These are phyloP conservation scores for Phyto melanocephala DNA, from an alignment of 2,888 invertebrate species.

Conservation along the genomic window DNA sequence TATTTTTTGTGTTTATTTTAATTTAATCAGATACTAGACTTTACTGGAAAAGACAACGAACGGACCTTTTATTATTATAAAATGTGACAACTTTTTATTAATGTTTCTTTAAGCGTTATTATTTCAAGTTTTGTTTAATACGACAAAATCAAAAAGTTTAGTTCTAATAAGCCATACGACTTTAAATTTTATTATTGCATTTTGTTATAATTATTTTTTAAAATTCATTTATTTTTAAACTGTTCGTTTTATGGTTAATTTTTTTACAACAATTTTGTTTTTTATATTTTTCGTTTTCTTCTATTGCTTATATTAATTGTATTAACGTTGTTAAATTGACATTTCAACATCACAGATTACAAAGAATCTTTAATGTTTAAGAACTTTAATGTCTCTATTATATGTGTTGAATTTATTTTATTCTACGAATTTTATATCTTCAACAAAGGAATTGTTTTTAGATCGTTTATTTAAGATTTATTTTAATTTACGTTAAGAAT, in stretches of 20 bases:
- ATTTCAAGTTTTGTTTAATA: background rate
- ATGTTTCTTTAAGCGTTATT: background rate
- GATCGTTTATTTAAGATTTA: background rate
- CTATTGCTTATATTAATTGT: background rate
- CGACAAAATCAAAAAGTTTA: background rate
- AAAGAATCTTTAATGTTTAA: background rate
- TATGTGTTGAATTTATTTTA: background rate
- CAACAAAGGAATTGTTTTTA: background rate
- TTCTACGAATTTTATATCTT: background rate
- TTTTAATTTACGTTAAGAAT: background rate
- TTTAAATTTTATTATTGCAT: background rate
- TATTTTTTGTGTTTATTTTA: no score
- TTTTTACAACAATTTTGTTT: background rate
- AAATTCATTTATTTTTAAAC: slow-evolving; percentile 21
- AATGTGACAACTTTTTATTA: no score
- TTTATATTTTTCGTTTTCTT: background rate
- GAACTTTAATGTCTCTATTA: background rate
- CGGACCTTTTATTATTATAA: no score
- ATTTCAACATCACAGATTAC: slow-evolving; percentile 6
- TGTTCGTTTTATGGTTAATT: no score
- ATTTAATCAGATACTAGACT: no score
- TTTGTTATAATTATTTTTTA: background rate
- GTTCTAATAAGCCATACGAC: background rate
- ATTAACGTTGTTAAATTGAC: slow-evolving; percentile 6
- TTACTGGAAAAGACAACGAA: no score